Evolutionary conservation across 2,888 invertebrate genomes (phyloP), one percentile per base, ranked within the genome.

Genomic region (Tanaodytes sp.): DNA sequence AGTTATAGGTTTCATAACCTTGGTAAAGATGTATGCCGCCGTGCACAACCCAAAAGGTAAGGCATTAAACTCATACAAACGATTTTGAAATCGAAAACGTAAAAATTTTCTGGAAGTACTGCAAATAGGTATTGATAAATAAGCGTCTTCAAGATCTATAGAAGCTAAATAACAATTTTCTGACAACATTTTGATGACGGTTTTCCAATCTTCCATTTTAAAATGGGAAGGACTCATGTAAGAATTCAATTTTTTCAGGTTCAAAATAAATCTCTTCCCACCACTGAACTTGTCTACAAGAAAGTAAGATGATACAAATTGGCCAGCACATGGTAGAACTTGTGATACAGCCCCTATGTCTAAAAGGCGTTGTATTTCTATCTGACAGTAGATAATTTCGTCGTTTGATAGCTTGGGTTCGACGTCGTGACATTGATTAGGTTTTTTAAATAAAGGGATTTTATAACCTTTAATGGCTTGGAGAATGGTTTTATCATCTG

Each of bases 101-200:
- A 72, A n/a, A 36, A 39, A 71, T 59, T 62, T 69, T 14, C 55
- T 37, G 49, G 6, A 12, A 1, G 48, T 5, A 14, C 31, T 42
- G 36, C 40, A 19, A 18, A 73, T 37, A 1, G 51, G 51, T 1
- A 73, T 36, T 1, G 65, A 33, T 18, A 66, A 63, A 6, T 72
- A 74, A 0, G 74, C 71, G 11, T 73, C 73, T 16, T 64, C 51
- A 1, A 71, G 36, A 15, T 74, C 71, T 15, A 70, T 11, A 5
- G 43, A 51, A n/a, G 51, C 46, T 58, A 73, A 45, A 37, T 40
- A 67, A 33, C 20, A 23, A 14, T 48, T 20, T 12, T 48, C n/a
- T 8, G 33, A 33, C 12, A 73, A 19, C 6, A 71, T 27, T 2
- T 49, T 46, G 20, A 30, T 18, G 3, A 40, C 57, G 3, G 54